Evolutionary conservation across 2,113 vertebrate genomes (phyloP), one percentile per base, ranked within the genome.

Genomic region (Nerophis lumbriciformis): DNA sequence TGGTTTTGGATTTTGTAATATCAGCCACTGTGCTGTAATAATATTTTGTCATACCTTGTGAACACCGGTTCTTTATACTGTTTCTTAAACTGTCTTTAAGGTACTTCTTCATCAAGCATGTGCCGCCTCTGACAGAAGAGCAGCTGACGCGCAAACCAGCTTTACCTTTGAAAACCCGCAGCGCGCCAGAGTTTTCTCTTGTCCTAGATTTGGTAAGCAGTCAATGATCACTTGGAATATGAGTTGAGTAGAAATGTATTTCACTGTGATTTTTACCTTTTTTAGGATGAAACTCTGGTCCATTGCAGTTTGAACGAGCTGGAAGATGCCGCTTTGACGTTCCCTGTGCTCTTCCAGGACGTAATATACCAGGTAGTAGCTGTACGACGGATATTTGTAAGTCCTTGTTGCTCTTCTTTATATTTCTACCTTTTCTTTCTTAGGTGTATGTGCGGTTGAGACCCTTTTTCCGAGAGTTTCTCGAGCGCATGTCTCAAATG

Each of bases 31-130:
- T 10, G 49, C 19, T 15, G 12, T 48, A 5, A 44, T 19, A 19
- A 19, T 19, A 28, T 28, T 28, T 28, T 28, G 28, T 28, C 28
- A 3, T 28, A 4, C 0, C 28, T 28, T 28, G 28, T 28, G 21
- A 28, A 28, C 21, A 28, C 1, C 3, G 21, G 21, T 28, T 28
- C 28, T 28, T 28, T 4, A 28, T 28, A 4, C 28, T 28, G 28
- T 28, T 28, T 28, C 38, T 6, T 8, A 6, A 39, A 6, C 39
- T 56, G 42, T 3, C n/a, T 60, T 60, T 13, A 35, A 99, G 97
- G 55, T 99, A 99, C 77, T 97, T 95, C 90, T 99, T 99, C 90
- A 99, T 99, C 88, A 99, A 99, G 72, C 96, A 98, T 2, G 95
- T 99, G 72, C 97, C 97, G 77, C 95, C 95, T 3, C 86, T 99